phyloP scores from a whole-genome alignment of 2,888 invertebrate species.

The Diplolepis rosae region DNA sequence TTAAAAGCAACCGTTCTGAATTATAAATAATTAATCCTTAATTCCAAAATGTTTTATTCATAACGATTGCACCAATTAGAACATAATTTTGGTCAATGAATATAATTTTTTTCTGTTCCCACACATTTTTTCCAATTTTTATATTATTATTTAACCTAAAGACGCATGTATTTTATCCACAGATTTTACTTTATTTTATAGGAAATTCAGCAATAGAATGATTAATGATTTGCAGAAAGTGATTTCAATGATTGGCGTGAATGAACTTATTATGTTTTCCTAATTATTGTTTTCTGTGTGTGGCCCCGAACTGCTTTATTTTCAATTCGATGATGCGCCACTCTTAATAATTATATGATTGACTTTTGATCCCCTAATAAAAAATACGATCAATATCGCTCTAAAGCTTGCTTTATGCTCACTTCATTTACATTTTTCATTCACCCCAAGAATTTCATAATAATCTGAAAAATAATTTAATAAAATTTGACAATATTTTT shows the following conservation, averaged over 20 bases:
- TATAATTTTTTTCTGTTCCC: neutral
- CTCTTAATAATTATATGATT: slow-evolving; percentile 17
- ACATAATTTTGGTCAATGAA: neutral
- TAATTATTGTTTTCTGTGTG: slow-evolving; percentile 17
- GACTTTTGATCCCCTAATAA: slow-evolving; percentile 36
- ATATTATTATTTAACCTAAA: slow-evolving; percentile 55
- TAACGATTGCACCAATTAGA: neutral
- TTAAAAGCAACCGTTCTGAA: too few species aligned
- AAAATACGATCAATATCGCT: slow-evolving; percentile 41
- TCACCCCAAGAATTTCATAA: neutral
- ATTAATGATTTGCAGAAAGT: slow-evolving; percentile 37
- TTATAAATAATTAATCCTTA: too few species aligned
- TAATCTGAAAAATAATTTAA: neutral
- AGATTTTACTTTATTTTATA: slow-evolving; percentile 43
- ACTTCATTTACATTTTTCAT: neutral
- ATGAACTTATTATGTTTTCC: slow-evolving; percentile 48
- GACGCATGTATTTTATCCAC: slow-evolving; percentile 56
- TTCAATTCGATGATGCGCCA: slow-evolving; percentile 1
- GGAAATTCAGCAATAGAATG: slow-evolving; percentile 56
- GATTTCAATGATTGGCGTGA: slow-evolving; percentile 46
- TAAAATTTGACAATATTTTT: neutral
- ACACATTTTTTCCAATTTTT: slow-evolving; percentile 46
- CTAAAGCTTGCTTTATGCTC: neutral
- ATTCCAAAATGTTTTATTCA: neutral
- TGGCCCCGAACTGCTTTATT: slow-evolving; percentile 33